Evolutionary conservation across 2,113 vertebrate species (phyloP), one percentile per base, ranked within the genome.

Genomic region (Muntiacus reevesi): DNA sequence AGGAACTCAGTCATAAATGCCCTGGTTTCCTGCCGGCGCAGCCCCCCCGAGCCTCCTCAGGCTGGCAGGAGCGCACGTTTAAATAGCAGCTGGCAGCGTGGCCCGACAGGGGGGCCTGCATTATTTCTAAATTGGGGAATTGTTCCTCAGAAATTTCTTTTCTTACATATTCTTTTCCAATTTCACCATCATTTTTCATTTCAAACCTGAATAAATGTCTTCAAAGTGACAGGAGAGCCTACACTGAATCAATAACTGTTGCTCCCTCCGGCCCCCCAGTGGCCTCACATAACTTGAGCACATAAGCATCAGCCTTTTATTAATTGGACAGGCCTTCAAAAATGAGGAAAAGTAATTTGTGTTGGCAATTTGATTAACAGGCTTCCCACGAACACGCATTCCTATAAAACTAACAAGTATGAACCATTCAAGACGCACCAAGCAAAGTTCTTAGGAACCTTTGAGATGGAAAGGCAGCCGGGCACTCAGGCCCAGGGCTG

Each of bases 1-100:
- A 99, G 99, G 99, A 99, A 99, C 99, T 99, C 98, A 98, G 99
- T 99, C 99, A 99, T 99, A 99, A 99, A 99, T 99, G 99, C 98
- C 97, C 99, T 98, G 99, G 99, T 99, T 99, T 99, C 99, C 99
- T 98, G 99, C 90, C 97, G 99, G 98, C 94, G 33, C 78, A 98
- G 98, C 98, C 97, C 98, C 98, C 98, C 97, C 97, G 98, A 98
- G 98, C 45, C 1, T 97, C 97, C 98, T 98, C 95, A 98, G 98
- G 98, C 92, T 96, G 96, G 96, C 43, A 25, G 95, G 81, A 93
- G 92, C 94, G 94, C 97, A 97, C 89, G 93, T 97, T 98, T 98
- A 98, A 99, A 96, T 95, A 98, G 76, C 98, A 99, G 98, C 98
- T 98, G 97, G 96, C 95, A 98, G 94, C 95, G 82, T 93, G 95